Conservation (phyloP, 1,140 invertebrate genomes). For the Elysia chlorotica region DNA sequence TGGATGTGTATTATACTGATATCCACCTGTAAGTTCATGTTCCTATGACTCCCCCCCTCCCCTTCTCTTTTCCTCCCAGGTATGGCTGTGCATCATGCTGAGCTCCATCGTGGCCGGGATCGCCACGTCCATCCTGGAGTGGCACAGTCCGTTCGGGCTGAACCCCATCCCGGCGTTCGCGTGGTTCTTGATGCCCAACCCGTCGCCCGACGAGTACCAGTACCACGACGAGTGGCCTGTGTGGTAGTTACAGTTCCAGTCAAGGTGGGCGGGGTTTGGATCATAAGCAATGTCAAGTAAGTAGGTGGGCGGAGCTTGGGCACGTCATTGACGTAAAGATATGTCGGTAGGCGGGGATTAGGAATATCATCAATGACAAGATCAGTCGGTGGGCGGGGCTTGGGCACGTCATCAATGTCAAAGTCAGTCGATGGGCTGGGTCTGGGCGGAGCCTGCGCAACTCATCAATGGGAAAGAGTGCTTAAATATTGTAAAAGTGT, state of each 20-base stretch:
- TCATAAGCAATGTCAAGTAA: slow-evolving; percentile 40
- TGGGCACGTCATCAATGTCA: slow-evolving; percentile 46
- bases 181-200: no score
- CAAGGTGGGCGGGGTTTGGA: slow-evolving; percentile 81
- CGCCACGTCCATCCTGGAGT: slow-evolving; percentile 89
- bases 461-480: background rate
- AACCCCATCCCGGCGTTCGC: no score
- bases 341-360: no score
- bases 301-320: no score
- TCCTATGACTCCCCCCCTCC: no score
- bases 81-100: slow-evolving; percentile 91
- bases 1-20: no score
- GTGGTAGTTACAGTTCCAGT: slow-evolving; percentile 79
- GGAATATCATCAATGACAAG: slow-evolving; percentile 47
- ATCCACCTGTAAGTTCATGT: no score
- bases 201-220: slow-evolving; percentile 89
- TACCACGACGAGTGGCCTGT: no score
- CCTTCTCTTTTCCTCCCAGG: slow-evolving; percentile 63
- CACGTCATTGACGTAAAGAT: slow-evolving; percentile 45
- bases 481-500: background rate
- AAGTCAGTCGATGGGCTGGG: slow-evolving; percentile 23
- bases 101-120: slow-evolving; percentile 87
- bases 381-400: slow-evolving; percentile 5
- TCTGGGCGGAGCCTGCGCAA: no score
- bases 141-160: slow-evolving; percentile 87